Evolutionary conservation across 1,140 invertebrate genomes (phyloP).

Genomic region (Brachionus plicatilis): DNA sequence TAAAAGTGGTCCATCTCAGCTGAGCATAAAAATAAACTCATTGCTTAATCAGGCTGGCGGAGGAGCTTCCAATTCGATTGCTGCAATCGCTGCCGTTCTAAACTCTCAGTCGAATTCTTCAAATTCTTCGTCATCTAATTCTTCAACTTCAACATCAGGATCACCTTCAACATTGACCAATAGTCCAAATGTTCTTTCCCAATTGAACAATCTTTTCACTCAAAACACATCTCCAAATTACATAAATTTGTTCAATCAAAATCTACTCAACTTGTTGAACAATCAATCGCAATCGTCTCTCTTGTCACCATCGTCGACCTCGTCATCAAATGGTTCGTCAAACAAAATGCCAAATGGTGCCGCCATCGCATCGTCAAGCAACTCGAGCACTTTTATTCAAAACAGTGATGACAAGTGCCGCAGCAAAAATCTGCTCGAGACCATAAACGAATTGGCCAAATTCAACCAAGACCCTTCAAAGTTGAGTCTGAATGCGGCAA

Average conservation of each 20-base stretch:
- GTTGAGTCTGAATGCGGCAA: background rate
- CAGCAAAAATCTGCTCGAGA: background rate
- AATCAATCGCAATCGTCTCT: background rate
- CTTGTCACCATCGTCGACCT: conserved; percentile 3
- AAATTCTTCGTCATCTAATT: background rate
- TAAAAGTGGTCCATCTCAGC: background rate
- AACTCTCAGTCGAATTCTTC: conserved; percentile 6
- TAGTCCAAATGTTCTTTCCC: background rate
- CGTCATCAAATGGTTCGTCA: background rate
- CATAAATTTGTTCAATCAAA: conserved; percentile 15
- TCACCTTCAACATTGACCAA: background rate
- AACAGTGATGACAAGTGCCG: background rate
- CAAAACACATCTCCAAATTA: conserved; percentile 23
- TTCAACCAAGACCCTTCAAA: conserved; percentile 33
- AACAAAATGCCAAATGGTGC: conserved; percentile 11
- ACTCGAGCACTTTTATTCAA: conserved; percentile 13
- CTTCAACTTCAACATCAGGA: background rate
- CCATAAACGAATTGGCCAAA: conserved; percentile 38
- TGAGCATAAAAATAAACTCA: conserved; percentile 12
- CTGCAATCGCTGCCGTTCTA: background rate
- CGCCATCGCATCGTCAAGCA: background rate
- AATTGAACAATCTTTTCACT: conserved; percentile 25
- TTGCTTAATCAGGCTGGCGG: background rate
- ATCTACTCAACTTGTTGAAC: conserved; percentile 15
- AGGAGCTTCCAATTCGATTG: background rate